phyloP scores from a whole-genome alignment of 1,140 invertebrate species.

The Zaprionus capensis region DNA sequence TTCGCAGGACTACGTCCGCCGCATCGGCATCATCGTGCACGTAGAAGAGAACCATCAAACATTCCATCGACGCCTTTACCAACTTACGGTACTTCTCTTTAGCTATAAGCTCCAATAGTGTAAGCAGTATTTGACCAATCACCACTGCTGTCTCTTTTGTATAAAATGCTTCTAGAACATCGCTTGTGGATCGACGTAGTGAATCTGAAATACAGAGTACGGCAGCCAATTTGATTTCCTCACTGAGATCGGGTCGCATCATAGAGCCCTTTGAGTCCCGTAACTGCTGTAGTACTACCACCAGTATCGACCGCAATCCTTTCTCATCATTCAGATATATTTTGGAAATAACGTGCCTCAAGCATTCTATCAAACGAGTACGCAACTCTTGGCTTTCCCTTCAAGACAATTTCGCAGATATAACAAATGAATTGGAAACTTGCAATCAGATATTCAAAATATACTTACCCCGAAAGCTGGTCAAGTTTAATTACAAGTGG shows the following conservation, averaged over 20 bases:
- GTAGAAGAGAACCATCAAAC: conserved; percentile 71
- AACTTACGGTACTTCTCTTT: conserved; percentile 71
- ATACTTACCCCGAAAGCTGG: conserved; percentile 63
- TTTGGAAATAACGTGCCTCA: conserved; percentile 62
- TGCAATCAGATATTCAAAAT: background rate
- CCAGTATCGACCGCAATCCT: conserved; percentile 67
- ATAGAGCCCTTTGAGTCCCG: conserved; percentile 48
- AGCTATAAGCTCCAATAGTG: conserved; percentile 64
- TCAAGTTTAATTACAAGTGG: conserved; percentile 75
- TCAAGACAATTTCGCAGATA: background rate
- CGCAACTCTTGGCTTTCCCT: conserved; percentile 74
- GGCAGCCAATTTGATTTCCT: conserved; percentile 78
- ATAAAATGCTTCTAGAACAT: conserved; percentile 76
- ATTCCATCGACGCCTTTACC: conserved; percentile 57
- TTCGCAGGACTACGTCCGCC: conserved; percentile 74
- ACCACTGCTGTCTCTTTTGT: conserved; percentile 46
- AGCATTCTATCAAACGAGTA: conserved; percentile 60
- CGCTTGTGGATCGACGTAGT: conserved; percentile 58
- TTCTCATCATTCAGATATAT: conserved; percentile 64
- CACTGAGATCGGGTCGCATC: conserved; percentile 61
- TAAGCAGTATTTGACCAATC: conserved; percentile 70
- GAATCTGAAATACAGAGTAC: conserved; percentile 61
- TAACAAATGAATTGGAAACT: background rate
- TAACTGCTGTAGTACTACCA: conserved; percentile 71
- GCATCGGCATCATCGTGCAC: conserved; percentile 75